Evolutionary conservation across 2,797 vertebrate species (phyloP).

Genomic region (Peromyscus attwateri): DNA sequence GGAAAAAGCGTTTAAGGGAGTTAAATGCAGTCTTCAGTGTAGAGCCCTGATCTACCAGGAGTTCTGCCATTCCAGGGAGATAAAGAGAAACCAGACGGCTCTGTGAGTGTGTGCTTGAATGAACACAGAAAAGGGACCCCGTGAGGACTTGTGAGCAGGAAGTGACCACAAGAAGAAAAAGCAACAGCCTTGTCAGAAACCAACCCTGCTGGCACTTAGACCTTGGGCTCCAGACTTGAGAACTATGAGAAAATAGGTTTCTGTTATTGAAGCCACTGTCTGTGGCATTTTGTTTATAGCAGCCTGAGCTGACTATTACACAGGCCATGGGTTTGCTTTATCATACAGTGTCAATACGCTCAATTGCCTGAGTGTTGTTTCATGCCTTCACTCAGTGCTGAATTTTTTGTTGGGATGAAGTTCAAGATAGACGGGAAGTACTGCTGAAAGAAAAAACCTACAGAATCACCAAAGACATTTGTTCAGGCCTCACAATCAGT

Average conservation of each 20-base stretch:
- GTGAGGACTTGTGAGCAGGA: background rate
- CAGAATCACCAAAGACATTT: background rate
- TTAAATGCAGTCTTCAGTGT: background rate
- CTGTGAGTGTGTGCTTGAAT: too few relatives aligned
- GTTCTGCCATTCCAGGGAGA: background rate
- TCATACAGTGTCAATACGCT: background rate
- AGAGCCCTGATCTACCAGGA: background rate
- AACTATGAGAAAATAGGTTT: slow-evolving; percentile 7
- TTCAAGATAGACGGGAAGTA: background rate
- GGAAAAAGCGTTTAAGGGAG: background rate
- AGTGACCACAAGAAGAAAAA: background rate
- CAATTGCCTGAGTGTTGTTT: background rate
- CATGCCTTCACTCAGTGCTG: background rate
- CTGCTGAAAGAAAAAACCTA: background rate
- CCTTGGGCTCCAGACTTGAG: background rate
- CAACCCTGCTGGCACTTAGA: background rate
- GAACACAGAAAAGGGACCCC: background rate
- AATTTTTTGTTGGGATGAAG: background rate
- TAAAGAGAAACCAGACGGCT: background rate
- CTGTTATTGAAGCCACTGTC: background rate
- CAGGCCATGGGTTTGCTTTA: background rate
- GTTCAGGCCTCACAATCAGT: background rate
- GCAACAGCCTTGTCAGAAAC: background rate
- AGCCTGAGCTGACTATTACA: background rate
- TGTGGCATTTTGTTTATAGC: background rate